Base-by-base conservation (phyloP, 2,797 vertebrate species). In the Anabas testudineus region DNA sequence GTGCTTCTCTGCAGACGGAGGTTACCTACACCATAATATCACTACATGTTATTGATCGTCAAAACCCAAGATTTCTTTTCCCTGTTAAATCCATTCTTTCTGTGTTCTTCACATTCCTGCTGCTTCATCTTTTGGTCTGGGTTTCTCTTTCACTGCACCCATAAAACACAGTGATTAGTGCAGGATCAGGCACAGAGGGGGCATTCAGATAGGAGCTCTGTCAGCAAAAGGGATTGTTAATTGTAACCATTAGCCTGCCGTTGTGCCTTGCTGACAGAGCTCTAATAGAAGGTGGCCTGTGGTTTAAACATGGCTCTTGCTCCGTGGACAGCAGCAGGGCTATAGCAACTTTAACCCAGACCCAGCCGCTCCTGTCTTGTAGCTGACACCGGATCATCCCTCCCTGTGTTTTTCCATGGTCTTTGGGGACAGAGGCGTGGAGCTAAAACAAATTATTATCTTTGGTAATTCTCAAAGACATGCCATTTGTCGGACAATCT, bases 241-340 rank as follows among this genome's bases (percentile, higher is more conserved):
- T 94, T 91, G 90, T 88, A 89, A 87, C 87, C 84, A 93, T 92
- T 94, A 93, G 81, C 43, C 84, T 83, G 82, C 82, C 58, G 64
- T 78, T 39, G 51, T 83, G 78, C 81, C 81, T 63, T 43, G 74
- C 80, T 87, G 81, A 82, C 87, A 75, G 76, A 48, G 80, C 74
- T 66, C 67, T 89, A 86, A 85, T 81, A 75, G 79, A 72, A 63
- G 83, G 81, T 80, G 87, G 82, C 60, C 70, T 76, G 60, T 67
- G 77, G 70, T 72, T 91, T 85, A 90, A 90, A 89, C 76, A 83
- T 53, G 81, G 83, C 78, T 82, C 80, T 85, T 59, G 81, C 72
- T 67, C 79, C 5, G 5, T 67, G 83, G 87, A 81, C 83, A 82
- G 39, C 71, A 66, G 62, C 67, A 54, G 57, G 79, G 43, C 71